Evolutionary conservation across 2,888 invertebrate species (phyloP), one percentile per base, ranked within the genome.

Genomic region (Syrphus vitripennis): DNA sequence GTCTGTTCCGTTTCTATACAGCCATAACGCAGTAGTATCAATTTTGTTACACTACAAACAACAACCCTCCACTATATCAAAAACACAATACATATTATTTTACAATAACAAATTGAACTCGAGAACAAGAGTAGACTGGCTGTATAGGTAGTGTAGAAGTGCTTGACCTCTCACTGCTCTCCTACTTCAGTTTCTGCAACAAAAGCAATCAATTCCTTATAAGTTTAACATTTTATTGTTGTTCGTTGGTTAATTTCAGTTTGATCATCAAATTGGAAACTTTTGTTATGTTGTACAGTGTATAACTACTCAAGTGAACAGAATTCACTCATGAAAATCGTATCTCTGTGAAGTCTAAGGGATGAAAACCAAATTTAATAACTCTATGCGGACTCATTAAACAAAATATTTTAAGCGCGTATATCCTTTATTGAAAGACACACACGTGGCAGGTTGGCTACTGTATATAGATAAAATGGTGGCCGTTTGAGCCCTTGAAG

Each of bases 261-360:
- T 63, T 86, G 86, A 55, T 77, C 74, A 77, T 82, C 57, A 82
- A 82, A 78, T 82, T 86, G 82, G 70, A 86, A 86, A 82, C 82
- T 82, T 81, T 76, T 86, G 84, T 77, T 81, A n/a, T n/a, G 69
- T 34, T 45, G 65, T 31, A 50, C 82, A n/a, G n/a, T n/a, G n/a
- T n/a, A n/a, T n/a, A n/a, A n/a, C n/a, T n/a, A 78, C 82, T 86
- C 72, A 77, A 74, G 42, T 70, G 74, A 14, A 59, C 34, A 50
- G 40, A 45, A 74, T 48, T 55, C 37, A 6, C 7, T 40, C 19
- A n/a, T n/a, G 12, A 53, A 16, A 42, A 9, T 7, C 16, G 12
- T 10, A 34, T 16, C 45, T 19, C 6, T 24, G 24, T 50, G 7
- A 50, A 50, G 50, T 14, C 14, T n/a, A 6, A 67, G 34, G 53